These are phyloP conservation scores for Salticus scenicus DNA, from an alignment of 2,888 invertebrate species.

Conservation along the genomic window DNA sequence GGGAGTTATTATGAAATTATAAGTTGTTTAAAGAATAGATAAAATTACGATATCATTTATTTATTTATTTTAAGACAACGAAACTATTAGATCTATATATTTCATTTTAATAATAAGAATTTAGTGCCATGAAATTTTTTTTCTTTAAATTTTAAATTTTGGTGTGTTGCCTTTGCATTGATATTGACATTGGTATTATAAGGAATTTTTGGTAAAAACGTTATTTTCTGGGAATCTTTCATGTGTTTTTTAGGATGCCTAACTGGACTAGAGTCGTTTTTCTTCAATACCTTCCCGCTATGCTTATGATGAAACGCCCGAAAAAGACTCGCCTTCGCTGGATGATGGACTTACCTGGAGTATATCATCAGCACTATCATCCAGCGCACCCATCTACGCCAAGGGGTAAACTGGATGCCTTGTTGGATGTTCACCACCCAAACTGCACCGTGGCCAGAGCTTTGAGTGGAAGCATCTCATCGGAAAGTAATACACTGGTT, in stretches of 20 bases:
- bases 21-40: too few relatives aligned
- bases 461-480: constrained; percentile 73
- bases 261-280: constrained; percentile 96
- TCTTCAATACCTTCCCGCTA: constrained; percentile 92
- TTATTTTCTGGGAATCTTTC: too few relatives aligned
- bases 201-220: too few relatives aligned
- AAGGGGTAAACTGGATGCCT: constrained; percentile 85
- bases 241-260: constrained; percentile 86
- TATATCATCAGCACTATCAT: constrained; percentile 71
- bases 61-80: too few relatives aligned
- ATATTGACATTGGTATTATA: too few relatives aligned
- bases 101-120: too few relatives aligned
- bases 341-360: constrained; percentile 98
- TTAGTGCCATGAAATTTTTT: too few relatives aligned
- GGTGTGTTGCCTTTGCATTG: too few relatives aligned
- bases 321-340: constrained; percentile 93
- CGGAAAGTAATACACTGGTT: constrained; percentile 83
- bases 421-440: constrained; percentile 91
- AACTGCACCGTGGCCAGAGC: constrained; percentile 90
- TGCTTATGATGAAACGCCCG: constrained; percentile 96
- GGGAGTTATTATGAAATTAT: too few relatives aligned
- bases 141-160: too few relatives aligned
- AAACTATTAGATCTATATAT: too few relatives aligned
- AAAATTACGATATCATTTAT: too few relatives aligned
- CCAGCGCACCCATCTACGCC: constrained; percentile 74